These are phyloP conservation scores for Flabesymbios commensalis DNA, from an alignment of 2,888 invertebrate genomes.

Conservation along the genomic window DNA sequence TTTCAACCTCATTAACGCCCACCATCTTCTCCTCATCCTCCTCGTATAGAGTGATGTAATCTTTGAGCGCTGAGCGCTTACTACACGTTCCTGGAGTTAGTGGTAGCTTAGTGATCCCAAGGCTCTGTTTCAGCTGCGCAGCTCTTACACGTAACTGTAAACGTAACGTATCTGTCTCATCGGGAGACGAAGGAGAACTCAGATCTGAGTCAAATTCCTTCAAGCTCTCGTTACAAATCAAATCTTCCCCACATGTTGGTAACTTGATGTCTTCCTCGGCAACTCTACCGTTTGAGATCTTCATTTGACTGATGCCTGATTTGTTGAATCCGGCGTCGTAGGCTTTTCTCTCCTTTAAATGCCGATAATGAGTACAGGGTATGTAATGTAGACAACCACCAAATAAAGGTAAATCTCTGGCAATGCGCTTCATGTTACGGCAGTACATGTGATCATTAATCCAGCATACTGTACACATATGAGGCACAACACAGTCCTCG, in stretches of 20 bases:
- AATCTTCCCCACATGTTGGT: no score
- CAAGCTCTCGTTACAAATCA: no score
- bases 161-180: slow-evolving; percentile 17
- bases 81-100: background rate
- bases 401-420: slow-evolving; percentile 14
- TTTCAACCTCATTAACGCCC: no score
- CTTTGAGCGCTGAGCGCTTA: no score
- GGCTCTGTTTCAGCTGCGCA: slow-evolving; percentile 19
- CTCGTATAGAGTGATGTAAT: no score
- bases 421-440: slow-evolving; percentile 26
- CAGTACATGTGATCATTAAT: slow-evolving; percentile 35
- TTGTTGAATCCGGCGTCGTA: no score
- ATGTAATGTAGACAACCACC: slow-evolving; percentile 30
- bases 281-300: no score
- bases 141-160: slow-evolving; percentile 20
- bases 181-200: slow-evolving; percentile 13
- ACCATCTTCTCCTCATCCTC: no score
- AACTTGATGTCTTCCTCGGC: no score
- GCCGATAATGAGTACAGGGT: slow-evolving; percentile 25
- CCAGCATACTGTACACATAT: slow-evolving; percentile 32
- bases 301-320: no score
- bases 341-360: no score
- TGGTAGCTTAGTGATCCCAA: slow-evolving; percentile 12
- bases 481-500: slow-evolving; percentile 21
- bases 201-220: slow-evolving; percentile 12